phyloP scores from a whole-genome alignment of 1,140 invertebrate genomes.

The Subanguina moxae region DNA sequence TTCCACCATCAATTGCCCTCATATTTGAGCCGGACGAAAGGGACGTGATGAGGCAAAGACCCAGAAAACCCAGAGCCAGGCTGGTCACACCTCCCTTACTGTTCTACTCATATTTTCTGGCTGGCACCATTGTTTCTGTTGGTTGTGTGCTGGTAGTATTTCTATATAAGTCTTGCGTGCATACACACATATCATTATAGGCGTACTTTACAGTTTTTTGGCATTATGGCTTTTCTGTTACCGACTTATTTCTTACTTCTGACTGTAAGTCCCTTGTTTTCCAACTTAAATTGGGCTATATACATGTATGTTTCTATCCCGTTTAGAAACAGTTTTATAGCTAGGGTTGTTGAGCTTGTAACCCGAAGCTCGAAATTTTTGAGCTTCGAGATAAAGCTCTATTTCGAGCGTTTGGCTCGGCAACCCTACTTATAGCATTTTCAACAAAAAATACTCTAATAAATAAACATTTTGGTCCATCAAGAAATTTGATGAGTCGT shows the following conservation, averaged over 20 bases:
- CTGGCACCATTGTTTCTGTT: slow-evolving; percentile 33
- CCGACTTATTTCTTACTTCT: slow-evolving; percentile 17
- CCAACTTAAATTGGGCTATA: not conserved
- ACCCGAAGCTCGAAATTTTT: no score
- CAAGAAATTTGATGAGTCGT: not conserved
- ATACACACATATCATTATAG: no score
- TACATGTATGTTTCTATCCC: no score
- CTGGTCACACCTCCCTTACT: slow-evolving; percentile 29
- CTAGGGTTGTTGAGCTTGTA: no score
- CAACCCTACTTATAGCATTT: no score
- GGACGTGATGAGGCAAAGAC: slow-evolving; percentile 37
- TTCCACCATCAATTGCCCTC: slow-evolving; percentile 43
- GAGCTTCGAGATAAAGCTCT: no score
- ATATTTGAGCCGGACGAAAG: slow-evolving; percentile 39
- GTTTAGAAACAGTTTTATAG: no score
- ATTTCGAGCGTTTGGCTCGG: no score
- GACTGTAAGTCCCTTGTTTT: not conserved
- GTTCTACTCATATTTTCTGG: slow-evolving; percentile 31
- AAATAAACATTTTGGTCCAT: not conserved
- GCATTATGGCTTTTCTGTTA: slow-evolving; percentile 19
- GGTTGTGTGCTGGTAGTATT: slow-evolving; percentile 22
- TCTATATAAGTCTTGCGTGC: no score
- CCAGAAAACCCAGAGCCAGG: slow-evolving; percentile 15
- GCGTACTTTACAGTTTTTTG: slow-evolving; percentile 35
- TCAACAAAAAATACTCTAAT: no score